Percentiles rank a stretch among this genome's conserved stretches.
phyloP scores from a whole-genome alignment of 1,140 invertebrate genomes.

The Thaumatotibia leucotreta region DNA sequence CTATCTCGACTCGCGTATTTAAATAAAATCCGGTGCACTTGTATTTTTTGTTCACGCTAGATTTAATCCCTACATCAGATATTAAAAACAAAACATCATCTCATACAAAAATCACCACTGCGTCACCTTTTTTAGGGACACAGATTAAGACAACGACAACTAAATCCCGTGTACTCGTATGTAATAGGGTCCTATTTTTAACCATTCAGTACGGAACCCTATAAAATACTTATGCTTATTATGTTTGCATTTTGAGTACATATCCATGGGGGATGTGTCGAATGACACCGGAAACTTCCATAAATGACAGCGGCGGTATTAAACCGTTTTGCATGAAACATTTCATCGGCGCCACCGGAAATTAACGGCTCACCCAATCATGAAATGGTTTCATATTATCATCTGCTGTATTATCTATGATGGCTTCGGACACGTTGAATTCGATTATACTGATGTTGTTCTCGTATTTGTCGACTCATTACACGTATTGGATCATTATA shows the following conservation, averaged over 20 bases:
- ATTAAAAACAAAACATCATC: too few species aligned
- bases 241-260: background rate
- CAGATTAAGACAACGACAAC: too few species aligned
- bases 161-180: too few species aligned
- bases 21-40: too few species aligned
- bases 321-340: conserved; percentile 14
- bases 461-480: background rate
- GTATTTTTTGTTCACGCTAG: too few species aligned
- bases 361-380: conserved; percentile 45
- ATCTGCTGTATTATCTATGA: background rate
- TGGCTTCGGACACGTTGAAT: background rate
- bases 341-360: conserved; percentile 32
- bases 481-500: background rate
- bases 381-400: conserved; percentile 30
- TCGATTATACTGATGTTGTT: background rate
- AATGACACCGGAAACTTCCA: background rate
- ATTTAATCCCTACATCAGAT: too few species aligned
- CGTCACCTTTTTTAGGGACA: too few species aligned
- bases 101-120: too few species aligned
- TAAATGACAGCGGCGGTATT: conserved; percentile 2
- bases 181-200: too few species aligned
- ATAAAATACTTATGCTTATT: background rate
- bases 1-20: too few species aligned
- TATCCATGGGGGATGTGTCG: background rate
- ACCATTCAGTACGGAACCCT: too few species aligned